These are phyloP conservation scores for Brachypterus glaber DNA, from an alignment of 2,888 invertebrate genomes.

Conservation along the genomic window DNA sequence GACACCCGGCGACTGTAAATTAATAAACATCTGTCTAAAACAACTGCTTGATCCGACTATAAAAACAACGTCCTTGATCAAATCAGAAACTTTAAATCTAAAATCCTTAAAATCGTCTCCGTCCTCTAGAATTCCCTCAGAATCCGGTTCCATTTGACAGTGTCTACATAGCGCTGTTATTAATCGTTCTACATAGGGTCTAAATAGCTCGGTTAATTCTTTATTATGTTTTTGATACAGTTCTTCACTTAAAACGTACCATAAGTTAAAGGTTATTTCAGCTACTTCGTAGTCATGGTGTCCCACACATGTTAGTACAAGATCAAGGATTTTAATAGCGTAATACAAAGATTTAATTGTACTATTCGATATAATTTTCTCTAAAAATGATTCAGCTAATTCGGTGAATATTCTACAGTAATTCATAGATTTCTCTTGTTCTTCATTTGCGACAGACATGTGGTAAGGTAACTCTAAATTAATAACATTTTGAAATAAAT, in stretches of 20 bases:
- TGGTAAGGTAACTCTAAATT: constrained; percentile 79
- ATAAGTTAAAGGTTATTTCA: constrained; percentile 89
- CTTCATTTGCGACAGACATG: constrained; percentile 84
- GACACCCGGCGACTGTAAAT: constrained; percentile 59
- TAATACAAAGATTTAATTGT: constrained; percentile 55
- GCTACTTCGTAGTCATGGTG: constrained; percentile 91
- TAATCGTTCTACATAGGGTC: constrained; percentile 85
- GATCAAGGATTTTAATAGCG: constrained; percentile 74
- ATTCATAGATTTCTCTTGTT: constrained; percentile 87
- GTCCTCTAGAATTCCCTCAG: constrained; percentile 75
- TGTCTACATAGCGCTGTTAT: constrained; percentile 80
- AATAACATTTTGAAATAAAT: constrained; percentile 73
- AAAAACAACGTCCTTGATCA: constrained; percentile 94
- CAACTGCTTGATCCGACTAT: constrained; percentile 88
- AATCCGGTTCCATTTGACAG: constrained; percentile 93
- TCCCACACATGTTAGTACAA: constrained; percentile 84
- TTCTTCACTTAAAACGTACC: constrained; percentile 92
- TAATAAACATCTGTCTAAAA: constrained; percentile 82
- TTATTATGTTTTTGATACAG: constrained; percentile 81
- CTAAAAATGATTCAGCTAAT: constrained; percentile 81
- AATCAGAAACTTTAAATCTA: constrained; percentile 77
- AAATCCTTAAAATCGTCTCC: constrained; percentile 78
- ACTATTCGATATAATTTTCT: constrained; percentile 63
- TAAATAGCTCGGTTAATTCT: constrained; percentile 70
- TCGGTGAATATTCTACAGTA: constrained; percentile 94